Percentiles rank a stretch among this genome's conserved stretches.
Conservation (phyloP, 1,140 invertebrate genomes). For the Grapholita molesta region DNA sequence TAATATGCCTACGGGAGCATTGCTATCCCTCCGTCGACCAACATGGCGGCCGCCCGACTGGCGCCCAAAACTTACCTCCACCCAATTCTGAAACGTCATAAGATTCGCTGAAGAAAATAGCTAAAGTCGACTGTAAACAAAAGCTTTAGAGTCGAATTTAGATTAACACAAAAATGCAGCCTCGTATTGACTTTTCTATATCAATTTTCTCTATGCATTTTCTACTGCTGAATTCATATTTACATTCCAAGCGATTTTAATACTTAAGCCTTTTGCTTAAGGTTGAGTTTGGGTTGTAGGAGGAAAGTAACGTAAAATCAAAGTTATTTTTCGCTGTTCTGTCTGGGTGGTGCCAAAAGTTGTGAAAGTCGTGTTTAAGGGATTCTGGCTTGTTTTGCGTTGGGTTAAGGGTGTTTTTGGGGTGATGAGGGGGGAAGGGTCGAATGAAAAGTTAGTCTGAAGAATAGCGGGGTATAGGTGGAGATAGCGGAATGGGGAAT, state of each 20-base stretch:
- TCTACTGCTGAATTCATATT: not conserved
- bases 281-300: not conserved
- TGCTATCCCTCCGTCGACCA: conserved; percentile 49
- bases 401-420: not conserved
- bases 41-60: conserved; percentile 57
- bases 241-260: not conserved
- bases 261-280: too few species aligned
- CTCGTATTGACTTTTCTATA: conserved; percentile 18
- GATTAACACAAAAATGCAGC: conserved; percentile 16
- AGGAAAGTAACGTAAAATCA: not conserved
- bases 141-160: conserved; percentile 19
- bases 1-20: conserved; percentile 57
- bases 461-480: not conserved
- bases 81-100: conserved; percentile 35
- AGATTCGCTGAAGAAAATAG: conserved; percentile 8
- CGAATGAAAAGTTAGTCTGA: conserved; percentile 1
- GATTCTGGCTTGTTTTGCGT: not conserved
- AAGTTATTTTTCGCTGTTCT: conserved; percentile 6
- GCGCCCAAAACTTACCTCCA: conserved; percentile 49
- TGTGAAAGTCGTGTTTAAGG: not conserved
- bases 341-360: conserved; percentile 10
- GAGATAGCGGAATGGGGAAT: not conserved
- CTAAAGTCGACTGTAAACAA: conserved; percentile 11
- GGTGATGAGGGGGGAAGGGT: not conserved
- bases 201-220: conserved; percentile 15